Evolutionary conservation across 2,113 vertebrate genomes (phyloP), one percentile per base, ranked within the genome.

Genomic region (Pollimyrus isidori): DNA sequence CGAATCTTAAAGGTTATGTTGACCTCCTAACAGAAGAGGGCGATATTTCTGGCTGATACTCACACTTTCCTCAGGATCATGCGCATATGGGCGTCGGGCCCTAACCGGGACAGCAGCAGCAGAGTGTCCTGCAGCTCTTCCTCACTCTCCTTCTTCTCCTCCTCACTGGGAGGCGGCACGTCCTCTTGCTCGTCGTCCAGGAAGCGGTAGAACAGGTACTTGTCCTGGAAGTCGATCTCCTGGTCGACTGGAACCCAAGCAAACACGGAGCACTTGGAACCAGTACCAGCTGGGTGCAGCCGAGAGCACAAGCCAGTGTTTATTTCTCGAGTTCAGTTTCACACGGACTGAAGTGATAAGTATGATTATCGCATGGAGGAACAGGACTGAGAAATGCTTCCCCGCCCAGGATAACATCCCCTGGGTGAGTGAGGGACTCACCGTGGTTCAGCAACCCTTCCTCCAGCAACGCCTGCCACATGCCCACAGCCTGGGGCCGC

Each of bases 151-250:
- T 97, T 97, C 92, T 98, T 99, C 93, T 99, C 98, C 19, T 99
- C 98, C 88, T 99, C 98, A 0, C 97, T 98, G 39, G 97, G 98
- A 93, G 98, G 92, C 35, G 96, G 96, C 2, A 97, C 96, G 92
- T 98, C 98, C 92, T 99, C 98, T 0, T 94, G 95, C 91, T 99
- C 98, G 1, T 99, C 98, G 2, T 99, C 98, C 94, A 99, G 96
- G 94, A 99, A 99, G 86, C 98, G 98, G 92, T 99, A 99, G 94
- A 99, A 99, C 90, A 99, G 96, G 93, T 99, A 99, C 91, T 99
- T 99, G 93, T 99, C 98, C 94, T 99, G 98, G 94, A 99, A 99
- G 91, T 97, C 94, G 85, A 98, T 95, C 13, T 99, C 98, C 91
- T 99, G 98, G 92, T 99, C 98, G 94, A 99, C 98, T 99, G 93